phyloP scores from a whole-genome alignment of 2,113 vertebrate genomes.

The Cyprinodon brontotheroides region DNA sequence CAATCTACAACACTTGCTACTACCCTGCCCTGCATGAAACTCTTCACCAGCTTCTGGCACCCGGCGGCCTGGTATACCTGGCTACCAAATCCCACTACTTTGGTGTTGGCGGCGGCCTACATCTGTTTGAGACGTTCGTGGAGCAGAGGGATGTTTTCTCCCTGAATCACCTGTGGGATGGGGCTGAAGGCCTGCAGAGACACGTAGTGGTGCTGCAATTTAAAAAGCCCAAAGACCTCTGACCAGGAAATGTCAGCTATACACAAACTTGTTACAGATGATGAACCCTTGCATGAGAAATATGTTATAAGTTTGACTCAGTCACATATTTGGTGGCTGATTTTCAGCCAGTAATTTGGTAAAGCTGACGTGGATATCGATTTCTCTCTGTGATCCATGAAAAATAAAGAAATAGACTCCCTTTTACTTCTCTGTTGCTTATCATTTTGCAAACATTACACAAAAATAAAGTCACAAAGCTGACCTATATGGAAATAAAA shows the following conservation, averaged over 20 bases:
- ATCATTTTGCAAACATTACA: background rate
- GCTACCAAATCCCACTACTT: conserved; percentile 95
- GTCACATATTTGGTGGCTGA: background rate
- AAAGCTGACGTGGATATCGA: background rate
- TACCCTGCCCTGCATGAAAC: conserved; percentile 85
- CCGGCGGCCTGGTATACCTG: conserved; percentile 83
- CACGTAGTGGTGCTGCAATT: conserved; percentile 86
- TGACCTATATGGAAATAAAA: no score
- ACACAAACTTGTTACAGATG: background rate
- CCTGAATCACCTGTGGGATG: conserved; percentile 77
- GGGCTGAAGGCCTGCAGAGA: conserved; percentile 87
- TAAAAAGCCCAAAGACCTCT: conserved; percentile 62
- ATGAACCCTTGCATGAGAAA: background rate
- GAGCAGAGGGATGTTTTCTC: conserved; percentile 82
- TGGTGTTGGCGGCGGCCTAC: conserved; percentile 90
- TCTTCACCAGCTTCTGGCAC: conserved; percentile 80
- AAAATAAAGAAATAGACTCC: background rate
- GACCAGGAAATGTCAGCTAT: background rate
- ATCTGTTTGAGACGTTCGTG: conserved; percentile 87
- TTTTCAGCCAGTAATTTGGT: background rate
- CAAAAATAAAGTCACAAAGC: no score
- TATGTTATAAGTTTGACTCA: background rate
- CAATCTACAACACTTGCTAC: conserved; percentile 90
- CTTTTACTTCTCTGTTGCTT: background rate
- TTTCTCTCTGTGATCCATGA: background rate